Conservation (phyloP, 2,113 vertebrate genomes). For the Bostrychus sinensis region DNA sequence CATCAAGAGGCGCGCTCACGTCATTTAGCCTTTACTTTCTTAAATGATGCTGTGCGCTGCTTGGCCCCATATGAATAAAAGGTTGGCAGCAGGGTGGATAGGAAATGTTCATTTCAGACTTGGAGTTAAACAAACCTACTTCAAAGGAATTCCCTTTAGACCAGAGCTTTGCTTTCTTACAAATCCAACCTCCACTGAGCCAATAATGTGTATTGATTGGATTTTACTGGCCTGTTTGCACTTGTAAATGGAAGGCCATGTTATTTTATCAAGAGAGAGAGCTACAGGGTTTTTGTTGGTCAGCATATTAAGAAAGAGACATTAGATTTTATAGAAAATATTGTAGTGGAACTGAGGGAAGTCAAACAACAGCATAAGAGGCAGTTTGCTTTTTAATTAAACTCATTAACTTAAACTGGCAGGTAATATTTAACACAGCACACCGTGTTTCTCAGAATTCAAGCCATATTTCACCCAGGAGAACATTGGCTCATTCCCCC, state of each 20-base stretch:
- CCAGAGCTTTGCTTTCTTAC: constrained; percentile 47
- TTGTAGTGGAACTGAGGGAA: background rate
- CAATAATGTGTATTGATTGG: constrained; percentile 68
- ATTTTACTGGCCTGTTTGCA: constrained; percentile 57
- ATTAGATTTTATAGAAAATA: constrained; percentile 6
- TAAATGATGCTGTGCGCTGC: constrained; percentile 26
- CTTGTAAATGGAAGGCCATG: constrained; percentile 52
- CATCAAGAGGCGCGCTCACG: constrained; percentile 41
- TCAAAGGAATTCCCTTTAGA: constrained; percentile 50
- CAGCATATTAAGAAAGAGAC: constrained; percentile 18
- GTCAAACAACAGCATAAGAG: background rate
- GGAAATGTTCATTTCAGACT: constrained; percentile 55
- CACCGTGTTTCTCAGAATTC: constrained; percentile 30
- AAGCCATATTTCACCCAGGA: constrained; percentile 53
- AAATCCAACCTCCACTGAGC: constrained; percentile 52
- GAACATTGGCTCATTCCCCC: constrained; percentile 35
- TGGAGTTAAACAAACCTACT: constrained; percentile 29
- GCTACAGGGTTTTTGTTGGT: constrained; percentile 14
- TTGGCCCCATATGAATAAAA: constrained; percentile 47
- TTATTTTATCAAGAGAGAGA: constrained; percentile 41
- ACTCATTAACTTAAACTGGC: constrained; percentile 34
- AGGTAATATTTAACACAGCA: constrained; percentile 29
- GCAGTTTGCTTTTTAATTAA: constrained; percentile 13
- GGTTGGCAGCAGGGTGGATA: constrained; percentile 27
- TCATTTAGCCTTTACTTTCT: constrained; percentile 39